Evolutionary conservation across 2,888 invertebrate species (phyloP).

Genomic region (Saturnia japonica): DNA sequence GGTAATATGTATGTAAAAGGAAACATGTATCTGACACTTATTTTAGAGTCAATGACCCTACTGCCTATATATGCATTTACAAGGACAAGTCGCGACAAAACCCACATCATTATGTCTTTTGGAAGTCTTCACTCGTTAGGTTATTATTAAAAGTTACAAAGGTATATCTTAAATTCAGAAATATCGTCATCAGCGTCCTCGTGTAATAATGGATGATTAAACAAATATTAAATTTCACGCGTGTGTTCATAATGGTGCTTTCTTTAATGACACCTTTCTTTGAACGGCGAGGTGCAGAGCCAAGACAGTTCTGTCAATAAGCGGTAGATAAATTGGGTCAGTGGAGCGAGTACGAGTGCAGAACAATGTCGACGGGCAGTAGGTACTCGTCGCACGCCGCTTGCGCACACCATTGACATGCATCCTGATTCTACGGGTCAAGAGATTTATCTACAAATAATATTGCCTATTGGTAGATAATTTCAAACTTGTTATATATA

Average conservation of each 20-base stretch:
- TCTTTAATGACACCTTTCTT: conserved; percentile 32
- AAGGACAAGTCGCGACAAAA: background rate
- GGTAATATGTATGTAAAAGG: background rate
- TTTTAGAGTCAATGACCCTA: conserved; percentile 3
- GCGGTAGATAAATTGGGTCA: conserved; percentile 73
- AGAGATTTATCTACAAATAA: conserved; percentile 4
- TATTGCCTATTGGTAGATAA: background rate
- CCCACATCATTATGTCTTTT: conserved; percentile 1
- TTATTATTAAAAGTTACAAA: background rate
- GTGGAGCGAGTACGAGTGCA: conserved; percentile 66
- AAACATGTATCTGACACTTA: background rate
- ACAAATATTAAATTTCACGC: conserved; percentile 17
- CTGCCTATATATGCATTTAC: conserved; percentile 3
- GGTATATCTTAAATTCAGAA: background rate
- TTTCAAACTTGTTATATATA: conserved; percentile 7
- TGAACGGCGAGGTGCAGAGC: conserved; percentile 59
- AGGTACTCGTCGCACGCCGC: conserved; percentile 31
- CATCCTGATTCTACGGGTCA: conserved; percentile 16
- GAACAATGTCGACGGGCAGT: conserved; percentile 59
- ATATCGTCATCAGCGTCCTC: background rate
- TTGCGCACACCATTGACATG: conserved; percentile 40
- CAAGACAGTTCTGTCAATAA: conserved; percentile 78
- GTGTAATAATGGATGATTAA: background rate
- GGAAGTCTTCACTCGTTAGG: background rate
- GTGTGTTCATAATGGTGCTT: conserved; percentile 19